Conservation (phyloP, 2,797 vertebrate genomes). For the Sebastiscus albofasciatus region DNA sequence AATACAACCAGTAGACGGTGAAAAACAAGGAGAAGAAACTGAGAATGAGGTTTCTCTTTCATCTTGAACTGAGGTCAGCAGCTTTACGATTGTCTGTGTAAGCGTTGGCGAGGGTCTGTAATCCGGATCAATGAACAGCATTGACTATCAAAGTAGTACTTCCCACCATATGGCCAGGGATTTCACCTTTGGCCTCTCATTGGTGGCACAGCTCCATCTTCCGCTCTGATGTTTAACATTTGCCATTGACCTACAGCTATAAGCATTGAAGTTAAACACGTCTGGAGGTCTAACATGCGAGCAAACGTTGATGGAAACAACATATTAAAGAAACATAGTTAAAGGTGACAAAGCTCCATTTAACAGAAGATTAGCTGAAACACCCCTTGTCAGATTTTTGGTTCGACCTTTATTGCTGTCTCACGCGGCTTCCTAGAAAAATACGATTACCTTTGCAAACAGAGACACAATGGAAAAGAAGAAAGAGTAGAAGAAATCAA, state of each 20-base stretch:
- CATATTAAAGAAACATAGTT: not conserved
- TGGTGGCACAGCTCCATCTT: not conserved
- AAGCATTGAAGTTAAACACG: not conserved
- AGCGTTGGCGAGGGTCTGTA: not conserved
- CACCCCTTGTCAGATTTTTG: not conserved
- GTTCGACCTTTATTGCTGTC: constrained; percentile 41
- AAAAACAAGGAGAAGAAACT: constrained; percentile 30
- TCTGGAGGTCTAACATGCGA: not conserved
- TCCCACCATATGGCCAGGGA: not conserved
- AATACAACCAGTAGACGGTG: constrained; percentile 28
- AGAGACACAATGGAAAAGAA: constrained; percentile 5
- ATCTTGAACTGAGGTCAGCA: constrained; percentile 28
- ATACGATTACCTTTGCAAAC: constrained; percentile 2
- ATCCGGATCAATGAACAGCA: constrained; percentile 18
- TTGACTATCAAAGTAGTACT: not conserved
- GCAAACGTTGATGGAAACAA: not conserved
- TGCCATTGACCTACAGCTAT: not conserved
- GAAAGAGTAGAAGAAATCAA: constrained; percentile 5
- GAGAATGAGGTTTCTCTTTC: constrained; percentile 7
- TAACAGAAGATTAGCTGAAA: not conserved
- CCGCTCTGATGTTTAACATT: not conserved
- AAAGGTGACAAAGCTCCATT: not conserved
- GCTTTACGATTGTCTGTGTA: constrained; percentile 1
- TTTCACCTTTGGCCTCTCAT: not conserved
- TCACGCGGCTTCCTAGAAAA: constrained; percentile 22